Evolutionary conservation across 2,113 vertebrate genomes (phyloP).

Genomic region (Dicentrarchus labrax): DNA sequence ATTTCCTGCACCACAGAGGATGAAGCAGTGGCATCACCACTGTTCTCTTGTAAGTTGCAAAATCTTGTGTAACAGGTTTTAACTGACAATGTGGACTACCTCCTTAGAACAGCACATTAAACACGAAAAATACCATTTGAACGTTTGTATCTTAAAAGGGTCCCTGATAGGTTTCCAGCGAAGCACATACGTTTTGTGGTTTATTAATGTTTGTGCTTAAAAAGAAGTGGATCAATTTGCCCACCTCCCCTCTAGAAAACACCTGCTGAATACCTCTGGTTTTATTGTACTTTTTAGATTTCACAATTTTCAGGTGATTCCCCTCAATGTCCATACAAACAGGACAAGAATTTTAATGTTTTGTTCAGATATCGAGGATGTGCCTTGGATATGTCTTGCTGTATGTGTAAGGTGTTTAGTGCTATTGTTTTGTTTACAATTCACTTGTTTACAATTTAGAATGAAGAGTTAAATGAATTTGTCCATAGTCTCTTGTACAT

Average conservation of each 20-base stretch:
- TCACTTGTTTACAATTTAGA: conserved; percentile 79
- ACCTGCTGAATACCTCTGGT: conserved; percentile 52
- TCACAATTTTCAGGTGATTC: conserved; percentile 43
- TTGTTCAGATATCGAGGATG: conserved; percentile 76
- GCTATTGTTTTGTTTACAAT: conserved; percentile 80
- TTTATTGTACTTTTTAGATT: conserved; percentile 59
- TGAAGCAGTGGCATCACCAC: conserved; percentile 10
- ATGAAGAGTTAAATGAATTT: conserved; percentile 62
- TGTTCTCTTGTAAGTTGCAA: conserved; percentile 14
- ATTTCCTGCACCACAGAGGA: conserved; percentile 32
- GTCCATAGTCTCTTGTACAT: conserved; percentile 76
- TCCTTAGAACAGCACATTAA: conserved; percentile 28
- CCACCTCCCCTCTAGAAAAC: conserved; percentile 3
- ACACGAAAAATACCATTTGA: neutral
- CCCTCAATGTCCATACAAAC: conserved; percentile 43
- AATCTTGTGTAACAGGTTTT: neutral
- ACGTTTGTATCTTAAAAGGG: neutral
- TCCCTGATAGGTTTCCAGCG: neutral
- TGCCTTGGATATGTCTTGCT: conserved; percentile 80
- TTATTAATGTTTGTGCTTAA: conserved; percentile 41
- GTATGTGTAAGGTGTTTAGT: conserved; percentile 70
- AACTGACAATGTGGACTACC: conserved; percentile 14
- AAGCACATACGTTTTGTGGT: conserved; percentile 26
- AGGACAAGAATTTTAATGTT: conserved; percentile 62
- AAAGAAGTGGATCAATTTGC: conserved; percentile 19